Percentiles rank a stretch among this genome's conserved stretches.
Evolutionary conservation across 2,113 vertebrate species (phyloP).

Genomic region (Tetrax tetrax): DNA sequence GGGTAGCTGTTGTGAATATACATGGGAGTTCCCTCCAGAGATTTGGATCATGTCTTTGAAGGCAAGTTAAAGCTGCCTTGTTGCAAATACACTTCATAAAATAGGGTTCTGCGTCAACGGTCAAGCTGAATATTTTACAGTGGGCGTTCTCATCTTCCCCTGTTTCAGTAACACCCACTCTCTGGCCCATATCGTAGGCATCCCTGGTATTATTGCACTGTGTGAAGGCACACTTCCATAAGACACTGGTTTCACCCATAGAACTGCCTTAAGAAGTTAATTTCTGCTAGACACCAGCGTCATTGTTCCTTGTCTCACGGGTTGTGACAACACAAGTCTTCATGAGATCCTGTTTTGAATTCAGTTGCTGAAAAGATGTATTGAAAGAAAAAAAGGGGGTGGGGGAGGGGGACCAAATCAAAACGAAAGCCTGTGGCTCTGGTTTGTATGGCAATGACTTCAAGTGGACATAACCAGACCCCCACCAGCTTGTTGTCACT

Average conservation of each 20-base stretch:
- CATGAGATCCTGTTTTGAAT: background rate
- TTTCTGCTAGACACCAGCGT: background rate
- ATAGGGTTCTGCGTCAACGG: background rate
- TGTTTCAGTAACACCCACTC: background rate
- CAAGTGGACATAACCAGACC: background rate
- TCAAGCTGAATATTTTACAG: background rate
- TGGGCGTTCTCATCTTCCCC: background rate
- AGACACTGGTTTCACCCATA: background rate
- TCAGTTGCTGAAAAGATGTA: background rate
- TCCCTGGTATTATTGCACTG: background rate
- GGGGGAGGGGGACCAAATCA: background rate
- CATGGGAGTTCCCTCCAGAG: constrained; percentile 33
- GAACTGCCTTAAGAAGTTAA: background rate
- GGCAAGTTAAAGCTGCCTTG: background rate
- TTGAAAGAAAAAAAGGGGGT: background rate
- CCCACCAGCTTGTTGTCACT: background rate
- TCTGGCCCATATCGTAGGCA: background rate
- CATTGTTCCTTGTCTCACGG: fast-evolving
- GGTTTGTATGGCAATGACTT: background rate
- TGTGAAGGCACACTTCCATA: background rate
- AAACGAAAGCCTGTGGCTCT: background rate
- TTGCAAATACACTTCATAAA: background rate
- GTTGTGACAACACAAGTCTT: background rate
- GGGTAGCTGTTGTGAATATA: constrained; percentile 33
- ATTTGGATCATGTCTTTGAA: constrained; percentile 3